Conservation (phyloP, 2,888 invertebrate genomes). For the Tachystola acroxantha region DNA sequence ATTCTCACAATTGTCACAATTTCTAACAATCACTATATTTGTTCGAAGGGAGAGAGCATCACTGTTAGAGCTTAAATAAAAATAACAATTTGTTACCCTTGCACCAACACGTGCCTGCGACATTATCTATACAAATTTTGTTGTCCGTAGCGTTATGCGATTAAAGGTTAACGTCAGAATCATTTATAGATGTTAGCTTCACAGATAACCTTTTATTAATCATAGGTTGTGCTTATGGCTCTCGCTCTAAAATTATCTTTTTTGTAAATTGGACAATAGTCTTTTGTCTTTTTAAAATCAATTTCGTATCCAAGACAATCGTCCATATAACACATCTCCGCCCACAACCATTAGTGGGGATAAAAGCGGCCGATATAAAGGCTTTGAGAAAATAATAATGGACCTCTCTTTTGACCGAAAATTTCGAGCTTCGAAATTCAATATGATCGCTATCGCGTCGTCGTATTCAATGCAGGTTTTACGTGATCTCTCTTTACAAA, state of each 20-base stretch:
- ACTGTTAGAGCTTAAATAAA: constrained; percentile 23
- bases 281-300: constrained; percentile 26
- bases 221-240: constrained; percentile 4
- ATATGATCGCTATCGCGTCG: background rate
- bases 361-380: constrained; percentile 20
- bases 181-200: constrained; percentile 8
- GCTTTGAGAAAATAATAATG: constrained; percentile 16
- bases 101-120: constrained; percentile 30
- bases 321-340: constrained; percentile 16
- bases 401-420: constrained; percentile 14
- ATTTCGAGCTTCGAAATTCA: constrained; percentile 4
- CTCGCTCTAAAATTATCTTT: constrained; percentile 15
- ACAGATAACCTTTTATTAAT: constrained; percentile 16
- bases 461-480: background rate
- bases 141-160: constrained; percentile 15
- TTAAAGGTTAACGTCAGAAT: constrained; percentile 10
- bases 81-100: constrained; percentile 31
- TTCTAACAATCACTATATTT: constrained; percentile 17
- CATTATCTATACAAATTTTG: constrained; percentile 24
- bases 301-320: constrained; percentile 18
- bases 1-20: constrained; percentile 9
- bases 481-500: background rate
- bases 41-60: constrained; percentile 20
- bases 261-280: constrained; percentile 21
- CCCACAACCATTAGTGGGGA: constrained; percentile 20